Evolutionary conservation across 2,888 invertebrate genomes (phyloP), one percentile per base, ranked within the genome.

Genomic region (Mylabris sibirica): DNA sequence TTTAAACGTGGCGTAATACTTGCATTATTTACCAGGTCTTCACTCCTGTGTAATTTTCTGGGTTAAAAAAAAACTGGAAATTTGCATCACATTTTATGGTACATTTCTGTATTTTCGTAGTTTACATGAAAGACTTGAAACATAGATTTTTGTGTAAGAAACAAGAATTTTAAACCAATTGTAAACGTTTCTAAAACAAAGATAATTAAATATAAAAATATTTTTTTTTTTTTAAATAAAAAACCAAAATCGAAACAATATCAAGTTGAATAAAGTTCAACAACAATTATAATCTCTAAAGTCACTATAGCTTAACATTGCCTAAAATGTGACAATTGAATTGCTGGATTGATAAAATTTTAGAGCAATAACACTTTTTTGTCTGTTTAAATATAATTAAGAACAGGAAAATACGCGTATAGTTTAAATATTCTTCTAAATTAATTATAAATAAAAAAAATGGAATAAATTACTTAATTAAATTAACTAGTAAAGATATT

Each of bases 401-500:
- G 38, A 20, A 34, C 34, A 34, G 26, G 60, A 60, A 60, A 35
- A 17, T 35, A 60, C 30, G 60, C 30, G 60, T 20, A 60, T n/a
- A 30, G 30, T 34, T 38, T 30, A 34, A 60, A 60, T 26, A 35
- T 30, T 30, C 30, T 6, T 4, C 30, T 30, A 30, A 30, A 30
- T 30, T 30, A 30, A 30, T 30, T 30, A 30, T 30, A 30, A 30
- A 34, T 24, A 30, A 60, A n/a, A n/a, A 34, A 65, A 68, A 60
- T 62, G 17, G n/a, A 64, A 69, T 70, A 70, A 74, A 73, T 75
- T 74, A 71, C 69, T 70, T 70, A 63, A 74, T 44, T 44, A 63
- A 71, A 73, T 80, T 80, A 82, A 77, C 79, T 80, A 66, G 77
- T 75, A 86, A 92, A 92, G 85, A 91, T 86, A 80, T 93, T 93